Evolutionary conservation across 1,140 invertebrate species (phyloP).

Genomic region (Dendroctonus valens): DNA sequence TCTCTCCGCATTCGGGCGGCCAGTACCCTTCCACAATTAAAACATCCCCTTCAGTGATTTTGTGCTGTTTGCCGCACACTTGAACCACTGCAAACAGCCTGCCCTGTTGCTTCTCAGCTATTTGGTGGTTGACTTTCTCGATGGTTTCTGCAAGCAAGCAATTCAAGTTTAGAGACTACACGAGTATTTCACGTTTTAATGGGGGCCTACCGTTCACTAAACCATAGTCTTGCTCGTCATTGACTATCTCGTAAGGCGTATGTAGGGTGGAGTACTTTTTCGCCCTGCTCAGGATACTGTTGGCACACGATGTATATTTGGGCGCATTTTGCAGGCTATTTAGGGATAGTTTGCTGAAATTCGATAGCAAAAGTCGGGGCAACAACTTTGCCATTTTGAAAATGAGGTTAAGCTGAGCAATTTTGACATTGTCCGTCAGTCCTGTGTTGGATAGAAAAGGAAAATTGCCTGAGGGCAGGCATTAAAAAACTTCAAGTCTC

Average conservation of each 20-base stretch:
- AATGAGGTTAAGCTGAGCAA: slow-evolving; percentile 6
- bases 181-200: slow-evolving; percentile 1
- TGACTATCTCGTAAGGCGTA: slow-evolving; percentile 43
- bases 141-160: slow-evolving; percentile 38
- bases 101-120: slow-evolving; percentile 58
- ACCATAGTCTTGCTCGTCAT: slow-evolving; percentile 36
- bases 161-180: slow-evolving; percentile 5
- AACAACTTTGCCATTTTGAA: slow-evolving; percentile 29
- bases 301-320: background rate
- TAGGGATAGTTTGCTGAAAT: slow-evolving; percentile 20
- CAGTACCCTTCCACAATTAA: slow-evolving; percentile 81
- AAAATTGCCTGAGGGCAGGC: too few species aligned
- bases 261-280: slow-evolving; percentile 34
- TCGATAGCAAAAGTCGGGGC: slow-evolving; percentile 13
- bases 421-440: too few species aligned
- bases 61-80: slow-evolving; percentile 80
- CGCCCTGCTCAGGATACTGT: background rate
- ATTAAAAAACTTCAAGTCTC: too few species aligned
- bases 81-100: slow-evolving; percentile 86
- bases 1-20: slow-evolving; percentile 79
- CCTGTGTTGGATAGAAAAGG: too few species aligned
- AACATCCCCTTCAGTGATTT: slow-evolving; percentile 84
- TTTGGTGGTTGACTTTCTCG: slow-evolving; percentile 60
- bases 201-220: slow-evolving; percentile 33
- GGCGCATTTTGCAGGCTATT: slow-evolving; percentile 5